phyloP scores from a whole-genome alignment of 1,140 invertebrate species.

The Ceratosolen fusciceps region DNA sequence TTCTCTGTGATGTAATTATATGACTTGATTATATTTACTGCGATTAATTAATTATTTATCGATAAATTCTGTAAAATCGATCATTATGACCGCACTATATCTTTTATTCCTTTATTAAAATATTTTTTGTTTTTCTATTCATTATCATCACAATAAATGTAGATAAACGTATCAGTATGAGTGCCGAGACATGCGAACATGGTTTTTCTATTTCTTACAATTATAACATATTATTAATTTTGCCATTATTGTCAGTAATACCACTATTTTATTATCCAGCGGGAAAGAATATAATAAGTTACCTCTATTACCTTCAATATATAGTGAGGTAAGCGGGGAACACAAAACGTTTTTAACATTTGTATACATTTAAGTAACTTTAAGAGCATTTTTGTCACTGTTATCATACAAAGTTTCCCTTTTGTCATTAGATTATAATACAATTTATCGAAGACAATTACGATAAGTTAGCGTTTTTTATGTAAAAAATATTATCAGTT shows the following conservation, averaged over 20 bases:
- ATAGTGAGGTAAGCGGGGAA: constrained; percentile 39
- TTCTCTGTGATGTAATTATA: constrained; percentile 53
- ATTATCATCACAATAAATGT: constrained; percentile 42
- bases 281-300: constrained; percentile 38
- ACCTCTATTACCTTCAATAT: constrained; percentile 26
- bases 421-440: constrained; percentile 45
- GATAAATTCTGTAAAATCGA: constrained; percentile 46
- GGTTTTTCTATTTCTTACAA: constrained; percentile 39
- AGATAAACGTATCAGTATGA: constrained; percentile 38
- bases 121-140: constrained; percentile 34
- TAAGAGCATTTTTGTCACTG: constrained; percentile 45
- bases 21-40: constrained; percentile 51
- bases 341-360: constrained; percentile 49
- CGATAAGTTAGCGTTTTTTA: constrained; percentile 50
- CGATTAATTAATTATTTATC: constrained; percentile 52
- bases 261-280: constrained; percentile 34
- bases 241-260: constrained; percentile 44
- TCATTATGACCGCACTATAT: constrained; percentile 40
- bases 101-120: constrained; percentile 41
- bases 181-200: constrained; percentile 32
- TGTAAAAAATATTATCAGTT: constrained; percentile 50
- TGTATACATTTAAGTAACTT: constrained; percentile 49
- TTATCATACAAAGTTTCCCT: constrained; percentile 46
- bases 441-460: constrained; percentile 49
- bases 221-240: constrained; percentile 40